phyloP scores from a whole-genome alignment of 2,113 vertebrate species.

The Polypterus senegalus region DNA sequence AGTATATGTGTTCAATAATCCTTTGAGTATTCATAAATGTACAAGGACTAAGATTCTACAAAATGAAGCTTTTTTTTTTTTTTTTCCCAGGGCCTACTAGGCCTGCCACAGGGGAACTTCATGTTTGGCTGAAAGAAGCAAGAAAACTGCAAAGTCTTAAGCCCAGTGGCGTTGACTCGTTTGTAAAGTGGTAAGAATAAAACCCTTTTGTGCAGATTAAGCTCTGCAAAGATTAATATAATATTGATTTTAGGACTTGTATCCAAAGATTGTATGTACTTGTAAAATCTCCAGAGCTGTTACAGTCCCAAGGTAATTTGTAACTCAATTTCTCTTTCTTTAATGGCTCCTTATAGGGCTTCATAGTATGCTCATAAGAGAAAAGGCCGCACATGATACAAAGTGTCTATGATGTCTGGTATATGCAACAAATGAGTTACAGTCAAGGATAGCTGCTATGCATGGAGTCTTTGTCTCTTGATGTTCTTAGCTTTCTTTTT shows the following conservation, averaged over 20 bases:
- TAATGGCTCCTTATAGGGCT: background rate
- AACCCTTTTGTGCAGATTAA: constrained; percentile 3
- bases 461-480: too few species aligned
- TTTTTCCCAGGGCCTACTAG: constrained; percentile 4
- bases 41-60: too few species aligned
- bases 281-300: background rate
- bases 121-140: constrained; percentile 28
- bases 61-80: too few species aligned
- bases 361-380: background rate
- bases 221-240: constrained; percentile 22
- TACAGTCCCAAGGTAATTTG: constrained; percentile 13
- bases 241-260: constrained; percentile 19
- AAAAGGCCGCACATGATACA: constrained; percentile 6
- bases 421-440: too few species aligned
- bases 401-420: background rate
- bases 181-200: constrained; percentile 28
- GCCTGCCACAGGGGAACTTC: constrained; percentile 22
- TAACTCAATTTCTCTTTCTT: constrained; percentile 21
- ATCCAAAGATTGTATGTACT: background rate
- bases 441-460: too few species aligned
- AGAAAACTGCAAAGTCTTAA: constrained; percentile 21
- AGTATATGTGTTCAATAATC: too few species aligned
- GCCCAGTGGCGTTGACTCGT: constrained; percentile 22
- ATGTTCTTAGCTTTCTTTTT: too few species aligned
- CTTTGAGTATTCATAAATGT: too few species aligned